phyloP scores from a whole-genome alignment of 2,888 invertebrate genomes.

The Caenorhabditis sp. region DNA sequence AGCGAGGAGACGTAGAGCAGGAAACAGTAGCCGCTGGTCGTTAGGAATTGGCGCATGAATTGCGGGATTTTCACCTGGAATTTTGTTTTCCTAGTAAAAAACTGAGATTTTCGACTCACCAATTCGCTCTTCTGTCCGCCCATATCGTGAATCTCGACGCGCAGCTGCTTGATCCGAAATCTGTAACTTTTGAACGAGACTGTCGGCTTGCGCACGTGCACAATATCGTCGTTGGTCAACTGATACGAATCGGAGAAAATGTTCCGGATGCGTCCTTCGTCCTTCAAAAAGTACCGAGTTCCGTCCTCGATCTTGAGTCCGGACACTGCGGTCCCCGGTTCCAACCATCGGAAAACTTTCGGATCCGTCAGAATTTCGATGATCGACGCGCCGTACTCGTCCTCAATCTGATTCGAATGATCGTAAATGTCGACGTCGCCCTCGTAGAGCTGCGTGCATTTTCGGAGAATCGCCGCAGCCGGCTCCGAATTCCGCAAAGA shows the following conservation, averaged over 20 bases:
- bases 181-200: constrained; percentile 73
- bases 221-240: constrained; percentile 68
- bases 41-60: constrained; percentile 68
- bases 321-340: constrained; percentile 21
- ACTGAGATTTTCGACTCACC: no score
- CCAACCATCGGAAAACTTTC: constrained; percentile 35
- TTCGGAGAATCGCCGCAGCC: constrained; percentile 29
- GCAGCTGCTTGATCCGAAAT: constrained; percentile 67
- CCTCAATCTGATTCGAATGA: constrained; percentile 49
- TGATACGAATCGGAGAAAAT: constrained; percentile 64
- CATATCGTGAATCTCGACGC: constrained; percentile 74
- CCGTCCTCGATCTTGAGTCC: constrained; percentile 66
- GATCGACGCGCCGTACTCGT: constrained; percentile 40
- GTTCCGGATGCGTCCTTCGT: constrained; percentile 53
- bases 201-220: constrained; percentile 73
- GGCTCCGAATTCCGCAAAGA: constrained; percentile 18
- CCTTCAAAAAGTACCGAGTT: constrained; percentile 63
- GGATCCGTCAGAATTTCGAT: constrained; percentile 47
- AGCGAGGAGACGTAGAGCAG: constrained; percentile 75
- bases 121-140: constrained; percentile 75
- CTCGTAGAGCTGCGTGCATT: constrained; percentile 42
- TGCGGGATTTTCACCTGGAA: constrained; percentile 67
- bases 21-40: constrained; percentile 64
- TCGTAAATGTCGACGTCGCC: constrained; percentile 53
- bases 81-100: no score